These are phyloP conservation scores for Zalophus californianus DNA, from an alignment of 2,797 vertebrate genomes.

Conservation along the genomic window DNA sequence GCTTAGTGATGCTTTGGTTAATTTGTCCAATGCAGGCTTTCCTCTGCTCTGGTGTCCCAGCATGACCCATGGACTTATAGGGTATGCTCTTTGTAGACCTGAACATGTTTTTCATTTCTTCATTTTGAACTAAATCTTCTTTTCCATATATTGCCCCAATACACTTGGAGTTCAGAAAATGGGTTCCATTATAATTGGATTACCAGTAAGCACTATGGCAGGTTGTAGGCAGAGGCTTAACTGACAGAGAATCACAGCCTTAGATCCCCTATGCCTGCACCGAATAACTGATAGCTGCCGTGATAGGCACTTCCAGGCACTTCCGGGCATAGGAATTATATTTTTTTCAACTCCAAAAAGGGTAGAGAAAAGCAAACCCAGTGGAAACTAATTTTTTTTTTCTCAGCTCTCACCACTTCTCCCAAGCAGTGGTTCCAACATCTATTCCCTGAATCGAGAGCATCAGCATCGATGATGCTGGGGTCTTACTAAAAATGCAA, in stretches of 20 bases:
- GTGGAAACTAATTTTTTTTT: background rate
- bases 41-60: no score
- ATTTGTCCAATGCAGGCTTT: background rate
- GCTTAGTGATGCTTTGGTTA: background rate
- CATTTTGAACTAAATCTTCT: slow-evolving; percentile 23
- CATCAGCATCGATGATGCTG: background rate
- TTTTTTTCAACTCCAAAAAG: background rate
- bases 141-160: background rate
- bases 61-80: background rate
- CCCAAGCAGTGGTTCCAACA: background rate
- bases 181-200: background rate
- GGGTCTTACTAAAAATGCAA: background rate
- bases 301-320: background rate
- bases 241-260: background rate
- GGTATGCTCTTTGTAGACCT: background rate
- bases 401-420: background rate
- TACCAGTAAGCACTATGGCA: background rate
- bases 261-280: background rate
- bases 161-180: background rate
- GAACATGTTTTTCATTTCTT: background rate
- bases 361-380: background rate
- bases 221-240: background rate
- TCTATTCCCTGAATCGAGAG: background rate
- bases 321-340: background rate
- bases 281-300: background rate